Percentiles rank a stretch among this genome's conserved stretches.
Conservation (phyloP, 2,113 vertebrate genomes). For the Machaerirhynchus nigripectus region DNA sequence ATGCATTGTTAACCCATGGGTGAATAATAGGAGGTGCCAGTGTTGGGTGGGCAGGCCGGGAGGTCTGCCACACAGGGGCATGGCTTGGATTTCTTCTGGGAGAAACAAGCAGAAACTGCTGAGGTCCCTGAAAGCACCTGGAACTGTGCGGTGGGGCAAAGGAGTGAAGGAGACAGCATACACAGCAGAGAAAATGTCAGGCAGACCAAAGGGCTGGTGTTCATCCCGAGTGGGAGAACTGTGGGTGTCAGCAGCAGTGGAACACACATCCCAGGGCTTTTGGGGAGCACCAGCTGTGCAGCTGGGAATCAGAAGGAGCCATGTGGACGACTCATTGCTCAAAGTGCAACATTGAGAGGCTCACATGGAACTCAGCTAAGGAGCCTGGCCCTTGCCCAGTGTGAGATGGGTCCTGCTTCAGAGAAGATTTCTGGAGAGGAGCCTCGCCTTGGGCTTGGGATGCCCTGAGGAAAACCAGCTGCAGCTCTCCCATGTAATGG, state of each 20-base stretch:
- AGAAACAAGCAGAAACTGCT: neutral
- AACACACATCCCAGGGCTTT: neutral
- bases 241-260: neutral
- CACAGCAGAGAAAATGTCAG: neutral
- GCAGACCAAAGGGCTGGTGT: neutral
- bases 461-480: neutral
- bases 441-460: neutral
- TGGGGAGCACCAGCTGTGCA: neutral
- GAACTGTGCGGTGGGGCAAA: neutral
- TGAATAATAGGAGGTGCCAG: neutral
- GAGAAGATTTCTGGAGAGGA: neutral
- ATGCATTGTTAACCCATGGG: neutral
- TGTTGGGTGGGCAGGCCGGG: neutral
- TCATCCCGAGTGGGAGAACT: neutral
- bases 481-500: neutral
- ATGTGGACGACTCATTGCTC: neutral
- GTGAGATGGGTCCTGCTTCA: rapidly evolving
- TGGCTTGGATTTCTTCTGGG: neutral
- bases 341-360: neutral
- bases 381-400: neutral
- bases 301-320: neutral
- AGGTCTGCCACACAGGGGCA: neutral
- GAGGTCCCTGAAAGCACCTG: neutral
- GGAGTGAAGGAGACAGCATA: rapidly evolving
- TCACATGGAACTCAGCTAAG: rapidly evolving